These are phyloP conservation scores for Meandrina meandrites DNA, from an alignment of 92 coral and sea anemone species.

Conservation along the genomic window DNA sequence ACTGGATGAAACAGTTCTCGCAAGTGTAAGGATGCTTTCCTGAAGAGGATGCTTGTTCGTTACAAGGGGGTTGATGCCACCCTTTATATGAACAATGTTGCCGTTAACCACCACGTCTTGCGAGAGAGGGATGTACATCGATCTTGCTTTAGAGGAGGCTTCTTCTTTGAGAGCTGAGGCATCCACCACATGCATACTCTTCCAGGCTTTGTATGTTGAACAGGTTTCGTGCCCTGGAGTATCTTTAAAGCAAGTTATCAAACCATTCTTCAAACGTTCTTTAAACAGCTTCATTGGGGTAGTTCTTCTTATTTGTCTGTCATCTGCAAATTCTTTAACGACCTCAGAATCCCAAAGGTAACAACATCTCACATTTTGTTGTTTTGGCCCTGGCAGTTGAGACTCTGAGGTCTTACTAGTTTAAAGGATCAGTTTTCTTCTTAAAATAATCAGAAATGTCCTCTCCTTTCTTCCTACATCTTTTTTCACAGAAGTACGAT, in stretches of 20 bases:
- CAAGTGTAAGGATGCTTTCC: constrained; percentile 52
- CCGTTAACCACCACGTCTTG: constrained; percentile 30
- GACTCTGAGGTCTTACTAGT: too few species aligned
- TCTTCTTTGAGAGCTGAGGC: constrained; percentile 20
- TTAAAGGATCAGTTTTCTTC: too few species aligned
- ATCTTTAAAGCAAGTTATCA: neutral
- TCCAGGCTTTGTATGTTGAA: constrained; percentile 25
- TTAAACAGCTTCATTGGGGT: constrained; percentile 10
- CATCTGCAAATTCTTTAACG: neutral
- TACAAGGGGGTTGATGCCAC: constrained; percentile 55
- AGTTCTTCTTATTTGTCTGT: constrained; percentile 33
- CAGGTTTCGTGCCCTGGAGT: constrained; percentile 34
- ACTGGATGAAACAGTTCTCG: constrained; percentile 40
- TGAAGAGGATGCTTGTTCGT: constrained; percentile 27
- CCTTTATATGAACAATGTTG: neutral
- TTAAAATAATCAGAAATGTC: too few species aligned
- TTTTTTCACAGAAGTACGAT: too few species aligned
- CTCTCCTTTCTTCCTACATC: too few species aligned
- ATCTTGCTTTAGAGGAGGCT: constrained; percentile 11
- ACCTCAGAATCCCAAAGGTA: too few species aligned
- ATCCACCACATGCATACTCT: constrained; percentile 16
- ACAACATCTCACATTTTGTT: too few species aligned
- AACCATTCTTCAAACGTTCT: constrained; percentile 18
- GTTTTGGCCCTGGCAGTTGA: too few species aligned
- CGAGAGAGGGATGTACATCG: constrained; percentile 4